These are phyloP conservation scores for Antechinus flavipes DNA, from an alignment of 2,113 vertebrate genomes.

Conservation along the genomic window DNA sequence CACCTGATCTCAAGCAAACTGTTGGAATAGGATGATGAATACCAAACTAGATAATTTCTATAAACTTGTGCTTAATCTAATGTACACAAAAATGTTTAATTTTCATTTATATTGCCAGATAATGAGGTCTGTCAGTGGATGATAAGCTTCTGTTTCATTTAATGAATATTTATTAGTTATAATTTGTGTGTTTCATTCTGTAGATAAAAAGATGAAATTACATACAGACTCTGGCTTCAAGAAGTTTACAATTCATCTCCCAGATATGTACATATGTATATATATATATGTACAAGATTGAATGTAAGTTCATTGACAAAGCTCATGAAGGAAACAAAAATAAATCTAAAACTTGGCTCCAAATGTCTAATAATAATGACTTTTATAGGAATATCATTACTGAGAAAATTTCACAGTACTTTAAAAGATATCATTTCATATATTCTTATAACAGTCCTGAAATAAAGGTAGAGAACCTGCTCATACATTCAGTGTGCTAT, in stretches of 20 bases:
- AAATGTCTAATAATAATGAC: constrained; percentile 8
- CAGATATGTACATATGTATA: not conserved
- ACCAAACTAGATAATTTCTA: not conserved
- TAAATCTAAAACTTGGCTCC: not conserved
- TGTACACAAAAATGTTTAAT: not conserved
- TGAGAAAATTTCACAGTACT: not conserved
- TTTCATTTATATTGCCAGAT: not conserved
- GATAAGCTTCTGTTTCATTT: not conserved
- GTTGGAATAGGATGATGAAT: not conserved
- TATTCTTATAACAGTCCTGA: not conserved
- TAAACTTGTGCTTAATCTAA: not conserved
- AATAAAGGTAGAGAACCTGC: not conserved
- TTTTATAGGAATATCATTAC: not conserved
- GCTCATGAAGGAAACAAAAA: not conserved
- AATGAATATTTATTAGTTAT: not conserved
- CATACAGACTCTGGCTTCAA: not conserved
- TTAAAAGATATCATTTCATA: constrained; percentile 20
- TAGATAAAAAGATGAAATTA: not conserved
- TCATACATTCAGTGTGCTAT: not conserved
- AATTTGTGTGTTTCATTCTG: not conserved
- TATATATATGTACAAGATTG: not conserved
- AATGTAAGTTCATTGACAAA: not conserved
- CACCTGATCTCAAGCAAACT: not conserved
- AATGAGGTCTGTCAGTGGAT: not conserved
- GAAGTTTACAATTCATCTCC: not conserved